Evolutionary conservation across 1,140 invertebrate species (phyloP), one percentile per base, ranked within the genome.

Genomic region (Macrobrachium nipponense): DNA sequence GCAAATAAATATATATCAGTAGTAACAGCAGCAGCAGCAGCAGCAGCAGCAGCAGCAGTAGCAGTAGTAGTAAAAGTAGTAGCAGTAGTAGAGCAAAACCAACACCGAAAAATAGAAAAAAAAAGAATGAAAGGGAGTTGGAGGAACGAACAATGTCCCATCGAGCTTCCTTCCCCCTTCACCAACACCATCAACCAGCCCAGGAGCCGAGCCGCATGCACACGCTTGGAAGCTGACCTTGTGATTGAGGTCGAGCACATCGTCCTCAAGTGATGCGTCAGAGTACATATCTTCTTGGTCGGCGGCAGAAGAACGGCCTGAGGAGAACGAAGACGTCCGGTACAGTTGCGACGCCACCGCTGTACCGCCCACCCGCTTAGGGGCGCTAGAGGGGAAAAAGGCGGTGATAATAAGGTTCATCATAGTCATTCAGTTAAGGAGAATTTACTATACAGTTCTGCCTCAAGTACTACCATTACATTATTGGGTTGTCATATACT

Each of bases 231-330:
- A 10, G 59, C 94, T 93, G 91, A 97, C 96, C 93, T 96, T 96
- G 91, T 97, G 95, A 92, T 95, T 97, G 89, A 97, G 94, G 92
- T 97, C 96, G 91, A 96, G 94, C 59, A 97, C 96, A 91, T 97
- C 96, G 90, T 97, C 96, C 91, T 97, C 96, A 73, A 97, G 92
- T 70, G 96, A 97, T 61, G 96, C 95, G 92, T 97, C 96, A 86
- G 96, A 97, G 92, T 96, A 97, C 94, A 97, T 96, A 92, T 97
- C 96, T 93, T 97, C 96, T 44, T 94, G 94, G 92, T 97, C 96
- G 90, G 96, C 96, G 89, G 95, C 96, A 76, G 96, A 97, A 90
- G 96, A 96, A 90, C 96, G 94, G 75, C 96, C 96, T 43, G 96
- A 96, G 88, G 96, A 97, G 91, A 97, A 97, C 91, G 95, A 96